These are phyloP conservation scores for Cyanoramphus novaezelandiae DNA, from an alignment of 2,113 vertebrate genomes.

Conservation along the genomic window DNA sequence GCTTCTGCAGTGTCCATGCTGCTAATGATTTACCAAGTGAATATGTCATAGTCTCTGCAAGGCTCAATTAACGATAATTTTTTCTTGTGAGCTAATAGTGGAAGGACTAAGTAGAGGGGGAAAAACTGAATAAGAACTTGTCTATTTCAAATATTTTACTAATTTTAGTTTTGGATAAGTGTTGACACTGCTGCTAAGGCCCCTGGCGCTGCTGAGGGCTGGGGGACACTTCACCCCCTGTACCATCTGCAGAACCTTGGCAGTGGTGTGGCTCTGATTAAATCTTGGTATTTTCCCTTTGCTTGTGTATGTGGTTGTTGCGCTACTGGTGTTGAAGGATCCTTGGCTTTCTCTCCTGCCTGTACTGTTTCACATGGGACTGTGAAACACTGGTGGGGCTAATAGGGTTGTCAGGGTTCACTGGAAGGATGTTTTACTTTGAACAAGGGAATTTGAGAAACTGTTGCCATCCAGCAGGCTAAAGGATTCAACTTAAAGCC, in stretches of 20 bases:
- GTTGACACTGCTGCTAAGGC: not conserved
- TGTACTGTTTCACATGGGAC: rapidly evolving
- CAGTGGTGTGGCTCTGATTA: not conserved
- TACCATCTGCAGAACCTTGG: not conserved
- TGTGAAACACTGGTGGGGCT: not conserved
- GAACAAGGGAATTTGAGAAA: not conserved
- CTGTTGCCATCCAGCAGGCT: not conserved
- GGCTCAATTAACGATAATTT: not conserved
- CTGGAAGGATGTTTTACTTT: not conserved
- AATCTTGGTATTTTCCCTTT: not conserved
- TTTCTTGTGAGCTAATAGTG: not conserved
- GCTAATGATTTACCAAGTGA: not conserved
- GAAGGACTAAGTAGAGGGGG: not conserved
- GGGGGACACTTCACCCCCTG: not conserved
- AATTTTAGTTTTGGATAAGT: not conserved
- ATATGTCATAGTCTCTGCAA: not conserved
- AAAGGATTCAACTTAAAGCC: not conserved
- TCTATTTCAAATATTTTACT: not conserved
- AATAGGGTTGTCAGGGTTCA: not conserved
- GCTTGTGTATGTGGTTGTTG: not conserved
- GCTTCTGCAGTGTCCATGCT: not conserved
- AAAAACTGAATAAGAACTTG: not conserved
- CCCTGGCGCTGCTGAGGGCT: not conserved
- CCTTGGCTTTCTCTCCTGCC: not conserved
- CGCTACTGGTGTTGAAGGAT: not conserved